Conservation (phyloP, 2,797 vertebrate genomes). For the Antennarius maculatus region DNA sequence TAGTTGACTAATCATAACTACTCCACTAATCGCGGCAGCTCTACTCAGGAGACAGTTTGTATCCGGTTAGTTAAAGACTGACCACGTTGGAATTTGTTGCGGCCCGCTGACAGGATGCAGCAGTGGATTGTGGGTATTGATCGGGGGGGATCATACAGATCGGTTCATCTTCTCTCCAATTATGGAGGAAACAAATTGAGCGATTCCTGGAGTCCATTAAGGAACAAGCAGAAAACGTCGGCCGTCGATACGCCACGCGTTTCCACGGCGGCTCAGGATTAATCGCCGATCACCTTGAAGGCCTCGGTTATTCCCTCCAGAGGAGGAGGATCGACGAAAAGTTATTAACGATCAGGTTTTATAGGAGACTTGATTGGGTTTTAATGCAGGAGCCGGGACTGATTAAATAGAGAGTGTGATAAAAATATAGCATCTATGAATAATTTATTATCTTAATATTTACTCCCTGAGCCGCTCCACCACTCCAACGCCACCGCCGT, state of each 20-base stretch:
- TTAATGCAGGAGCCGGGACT: too few relatives aligned
- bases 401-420: too few relatives aligned
- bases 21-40: too few relatives aligned
- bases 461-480: not conserved
- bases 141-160: constrained; percentile 44
- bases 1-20: too few relatives aligned
- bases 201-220: constrained; percentile 56
- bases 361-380: not conserved
- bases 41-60: too few relatives aligned
- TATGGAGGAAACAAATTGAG: constrained; percentile 63
- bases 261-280: constrained; percentile 42
- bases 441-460: too few relatives aligned
- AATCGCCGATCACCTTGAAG: constrained; percentile 11
- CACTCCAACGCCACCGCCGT: too few relatives aligned
- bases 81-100: too few relatives aligned
- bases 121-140: constrained; percentile 54
- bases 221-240: constrained; percentile 54
- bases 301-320: not conserved
- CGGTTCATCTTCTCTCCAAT: constrained; percentile 59
- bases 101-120: constrained; percentile 8
- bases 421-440: too few relatives aligned
- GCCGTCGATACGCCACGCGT: constrained; percentile 47
- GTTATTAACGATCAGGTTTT: not conserved
- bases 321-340: too few relatives aligned
- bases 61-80: constrained; percentile 10